Evolutionary conservation across 2,888 invertebrate genomes (phyloP).

Genomic region (Cerastoderma edule): DNA sequence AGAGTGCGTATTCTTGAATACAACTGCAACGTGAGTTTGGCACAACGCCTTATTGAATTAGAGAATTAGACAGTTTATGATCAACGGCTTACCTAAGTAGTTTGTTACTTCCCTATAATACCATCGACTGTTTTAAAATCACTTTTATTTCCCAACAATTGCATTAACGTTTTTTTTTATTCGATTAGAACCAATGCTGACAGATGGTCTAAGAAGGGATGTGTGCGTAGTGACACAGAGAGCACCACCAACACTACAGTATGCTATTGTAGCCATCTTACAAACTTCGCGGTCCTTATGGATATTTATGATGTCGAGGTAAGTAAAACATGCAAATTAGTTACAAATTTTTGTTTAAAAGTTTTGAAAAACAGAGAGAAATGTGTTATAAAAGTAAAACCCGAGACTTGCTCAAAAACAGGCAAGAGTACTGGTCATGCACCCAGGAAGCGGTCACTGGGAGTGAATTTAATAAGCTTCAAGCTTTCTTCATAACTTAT

Average conservation of each 20-base stretch:
- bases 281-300: conserved; percentile 78
- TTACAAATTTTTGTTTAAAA: too few species aligned
- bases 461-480: too few species aligned
- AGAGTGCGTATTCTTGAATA: conserved; percentile 71
- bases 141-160: not conserved
- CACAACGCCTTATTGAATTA: too few species aligned
- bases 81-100: not conserved
- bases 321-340: not conserved
- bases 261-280: conserved; percentile 76
- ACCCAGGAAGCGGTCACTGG: too few species aligned
- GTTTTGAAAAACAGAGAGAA: too few species aligned
- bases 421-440: too few species aligned
- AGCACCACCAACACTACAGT: conserved; percentile 67
- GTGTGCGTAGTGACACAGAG: conserved; percentile 44
- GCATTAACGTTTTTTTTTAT: not conserved
- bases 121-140: too few species aligned
- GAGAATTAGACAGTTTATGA: not conserved
- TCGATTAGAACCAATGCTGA: conserved; percentile 48
- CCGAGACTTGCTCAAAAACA: too few species aligned
- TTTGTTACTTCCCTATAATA: too few species aligned
- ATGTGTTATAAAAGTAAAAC: too few species aligned
- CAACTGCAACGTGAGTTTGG: conserved; percentile 65
- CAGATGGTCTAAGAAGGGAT: conserved; percentile 70
- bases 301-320: conserved; percentile 74
- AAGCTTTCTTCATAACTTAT: too few species aligned